Conservation (phyloP, 2,113 vertebrate genomes). For the Semnornis frantzii region DNA sequence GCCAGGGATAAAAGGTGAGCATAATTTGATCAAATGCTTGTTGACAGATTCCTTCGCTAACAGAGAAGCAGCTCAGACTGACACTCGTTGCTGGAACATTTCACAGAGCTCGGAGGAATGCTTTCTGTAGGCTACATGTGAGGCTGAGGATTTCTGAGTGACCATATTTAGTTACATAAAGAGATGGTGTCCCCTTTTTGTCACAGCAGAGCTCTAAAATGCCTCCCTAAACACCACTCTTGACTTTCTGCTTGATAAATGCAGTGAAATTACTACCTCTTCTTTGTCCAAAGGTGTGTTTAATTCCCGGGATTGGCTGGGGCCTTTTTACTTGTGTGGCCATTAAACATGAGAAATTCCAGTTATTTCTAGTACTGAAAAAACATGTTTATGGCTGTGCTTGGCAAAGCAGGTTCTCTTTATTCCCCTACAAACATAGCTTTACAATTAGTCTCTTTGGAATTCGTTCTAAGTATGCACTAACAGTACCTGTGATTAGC, state of each 20-base stretch:
- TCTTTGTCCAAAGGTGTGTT: constrained; percentile 3
- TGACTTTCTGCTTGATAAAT: constrained; percentile 15
- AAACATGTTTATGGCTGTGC: neutral
- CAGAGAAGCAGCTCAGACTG: constrained; percentile 53
- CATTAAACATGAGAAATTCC: neutral
- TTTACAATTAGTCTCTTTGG: neutral
- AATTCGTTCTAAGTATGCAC: neutral
- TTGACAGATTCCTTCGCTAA: constrained; percentile 75
- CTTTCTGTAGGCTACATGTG: neutral
- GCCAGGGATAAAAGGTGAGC: constrained; percentile 80
- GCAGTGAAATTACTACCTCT: neutral
- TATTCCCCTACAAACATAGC: neutral
- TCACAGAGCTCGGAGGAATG: neutral
- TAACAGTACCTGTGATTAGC: neutral
- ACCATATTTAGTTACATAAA: constrained; percentile 27
- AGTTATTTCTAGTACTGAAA: neutral
- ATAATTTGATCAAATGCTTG: constrained; percentile 78
- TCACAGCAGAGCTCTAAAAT: constrained; percentile 16
- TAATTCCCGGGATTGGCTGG: neutral
- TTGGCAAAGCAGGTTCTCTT: neutral
- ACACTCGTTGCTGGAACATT: constrained; percentile 21
- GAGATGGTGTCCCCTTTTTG: neutral
- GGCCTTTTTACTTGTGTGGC: neutral
- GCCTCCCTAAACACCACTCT: neutral
- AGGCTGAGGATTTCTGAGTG: neutral